Evolutionary conservation across 2,113 vertebrate species (phyloP).

Genomic region (Xyrauchen texanus): DNA sequence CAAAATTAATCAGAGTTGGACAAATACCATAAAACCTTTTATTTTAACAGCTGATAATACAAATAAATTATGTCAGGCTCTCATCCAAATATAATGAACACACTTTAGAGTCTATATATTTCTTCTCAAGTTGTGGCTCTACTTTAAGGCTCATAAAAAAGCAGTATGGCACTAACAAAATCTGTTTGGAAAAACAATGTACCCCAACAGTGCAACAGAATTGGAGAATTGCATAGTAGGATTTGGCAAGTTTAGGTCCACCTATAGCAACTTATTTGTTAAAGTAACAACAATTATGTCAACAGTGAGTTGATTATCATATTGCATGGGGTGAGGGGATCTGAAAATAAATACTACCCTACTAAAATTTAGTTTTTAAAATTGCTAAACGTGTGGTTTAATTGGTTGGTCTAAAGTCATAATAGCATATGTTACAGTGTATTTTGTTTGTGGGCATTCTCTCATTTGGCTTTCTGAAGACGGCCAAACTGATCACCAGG

Average conservation of each 20-base stretch:
- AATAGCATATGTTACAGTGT: background rate
- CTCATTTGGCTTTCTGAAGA: slow-evolving; percentile 42
- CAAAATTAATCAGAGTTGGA: background rate
- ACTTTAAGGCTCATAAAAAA: too few species aligned
- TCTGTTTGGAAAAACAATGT: too few species aligned
- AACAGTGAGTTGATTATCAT: background rate
- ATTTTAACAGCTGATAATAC: slow-evolving; percentile 71
- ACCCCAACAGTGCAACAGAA: background rate
- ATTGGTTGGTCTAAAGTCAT: background rate
- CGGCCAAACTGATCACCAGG: slow-evolving; percentile 75
- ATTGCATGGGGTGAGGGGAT: background rate
- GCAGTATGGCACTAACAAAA: too few species aligned
- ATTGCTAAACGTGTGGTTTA: background rate
- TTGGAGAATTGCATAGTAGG: slow-evolving; percentile 12
- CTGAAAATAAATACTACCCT: background rate
- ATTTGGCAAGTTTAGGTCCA: slow-evolving; percentile 53
- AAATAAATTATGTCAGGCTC: slow-evolving; percentile 74
- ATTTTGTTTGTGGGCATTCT: background rate
- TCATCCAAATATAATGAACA: slow-evolving; percentile 56
- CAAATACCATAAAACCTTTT: slow-evolving; percentile 66
- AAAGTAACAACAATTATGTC: background rate
- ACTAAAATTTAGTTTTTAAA: background rate
- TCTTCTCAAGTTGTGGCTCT: background rate
- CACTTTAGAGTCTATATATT: background rate
- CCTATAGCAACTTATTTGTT: background rate